phyloP scores from a whole-genome alignment of 2,797 vertebrate genomes.

The Dendrocincla fuliginosa region DNA sequence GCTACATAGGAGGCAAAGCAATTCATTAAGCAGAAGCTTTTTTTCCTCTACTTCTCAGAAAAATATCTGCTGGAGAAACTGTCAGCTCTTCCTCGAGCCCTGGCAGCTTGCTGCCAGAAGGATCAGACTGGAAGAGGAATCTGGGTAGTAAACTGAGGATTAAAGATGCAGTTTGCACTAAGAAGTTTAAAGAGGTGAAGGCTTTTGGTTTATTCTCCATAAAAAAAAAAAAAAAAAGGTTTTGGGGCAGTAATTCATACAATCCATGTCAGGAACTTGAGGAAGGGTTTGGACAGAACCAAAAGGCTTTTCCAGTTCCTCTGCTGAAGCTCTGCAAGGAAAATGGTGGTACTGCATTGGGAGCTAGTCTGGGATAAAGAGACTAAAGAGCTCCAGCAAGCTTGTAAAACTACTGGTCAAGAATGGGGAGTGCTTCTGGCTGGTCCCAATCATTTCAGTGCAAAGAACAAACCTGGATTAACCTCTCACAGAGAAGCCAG shows the following conservation, averaged over 20 bases:
- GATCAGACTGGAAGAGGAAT: background rate
- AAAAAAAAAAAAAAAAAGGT: background rate
- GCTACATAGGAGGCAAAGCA: background rate
- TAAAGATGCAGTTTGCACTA: background rate
- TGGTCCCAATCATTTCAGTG: background rate
- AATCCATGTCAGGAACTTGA: background rate
- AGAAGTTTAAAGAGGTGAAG: background rate
- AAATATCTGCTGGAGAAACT: background rate
- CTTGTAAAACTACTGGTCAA: background rate
- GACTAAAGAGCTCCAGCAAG: background rate
- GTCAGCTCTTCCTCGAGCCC: background rate
- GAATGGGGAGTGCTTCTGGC: background rate
- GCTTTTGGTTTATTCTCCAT: background rate
- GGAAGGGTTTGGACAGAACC: background rate
- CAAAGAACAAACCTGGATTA: background rate
- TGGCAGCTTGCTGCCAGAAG: background rate
- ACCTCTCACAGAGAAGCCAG: background rate
- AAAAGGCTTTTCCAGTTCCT: background rate
- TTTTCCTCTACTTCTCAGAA: background rate
- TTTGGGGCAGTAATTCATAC: background rate
- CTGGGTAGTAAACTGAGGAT: background rate
- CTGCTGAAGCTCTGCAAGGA: background rate
- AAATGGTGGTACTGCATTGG: background rate
- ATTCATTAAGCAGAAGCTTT: slow-evolving; percentile 12
- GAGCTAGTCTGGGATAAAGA: background rate